Conservation (phyloP, 2,888 invertebrate species). For the Melitaea athalia region DNA sequence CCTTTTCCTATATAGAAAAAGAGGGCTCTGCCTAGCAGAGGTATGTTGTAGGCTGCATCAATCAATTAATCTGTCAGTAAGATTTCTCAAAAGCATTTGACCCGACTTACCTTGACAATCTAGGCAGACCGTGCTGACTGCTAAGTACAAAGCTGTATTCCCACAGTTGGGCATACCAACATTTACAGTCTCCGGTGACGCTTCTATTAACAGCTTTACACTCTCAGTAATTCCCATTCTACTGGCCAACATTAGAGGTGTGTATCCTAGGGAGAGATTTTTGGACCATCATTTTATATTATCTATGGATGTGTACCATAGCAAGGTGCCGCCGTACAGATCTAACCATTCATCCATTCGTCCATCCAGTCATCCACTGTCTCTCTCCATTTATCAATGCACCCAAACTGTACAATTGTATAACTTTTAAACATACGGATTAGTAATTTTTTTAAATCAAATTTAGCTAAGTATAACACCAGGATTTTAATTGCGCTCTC, state of each 20-base stretch:
- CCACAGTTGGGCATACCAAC: conserved; percentile 69
- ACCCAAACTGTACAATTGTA: no score
- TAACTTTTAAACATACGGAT: no score
- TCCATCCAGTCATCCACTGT: no score
- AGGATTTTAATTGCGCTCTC: no score
- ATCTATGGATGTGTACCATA: not conserved
- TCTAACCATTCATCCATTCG: no score
- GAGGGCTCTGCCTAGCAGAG: no score
- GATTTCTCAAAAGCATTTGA: not conserved
- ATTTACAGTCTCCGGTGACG: conserved; percentile 57
- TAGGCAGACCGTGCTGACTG: conserved; percentile 62
- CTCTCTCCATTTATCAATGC: no score
- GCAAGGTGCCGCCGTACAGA: no score
- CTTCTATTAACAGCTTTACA: conserved; percentile 56
- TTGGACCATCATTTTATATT: conserved; percentile 10
- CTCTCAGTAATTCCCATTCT: conserved; percentile 56
- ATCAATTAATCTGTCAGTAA: not conserved
- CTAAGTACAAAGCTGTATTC: conserved; percentile 74
- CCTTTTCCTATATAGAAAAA: no score
- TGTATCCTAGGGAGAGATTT: conserved; percentile 61
- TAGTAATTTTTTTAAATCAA: no score
- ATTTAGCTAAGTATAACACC: no score
- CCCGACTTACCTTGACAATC: conserved; percentile 56
- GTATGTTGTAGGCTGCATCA: no score
- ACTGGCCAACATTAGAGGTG: conserved; percentile 74